Conservation (phyloP, 2,888 invertebrate species). For the Helleia helle region DNA sequence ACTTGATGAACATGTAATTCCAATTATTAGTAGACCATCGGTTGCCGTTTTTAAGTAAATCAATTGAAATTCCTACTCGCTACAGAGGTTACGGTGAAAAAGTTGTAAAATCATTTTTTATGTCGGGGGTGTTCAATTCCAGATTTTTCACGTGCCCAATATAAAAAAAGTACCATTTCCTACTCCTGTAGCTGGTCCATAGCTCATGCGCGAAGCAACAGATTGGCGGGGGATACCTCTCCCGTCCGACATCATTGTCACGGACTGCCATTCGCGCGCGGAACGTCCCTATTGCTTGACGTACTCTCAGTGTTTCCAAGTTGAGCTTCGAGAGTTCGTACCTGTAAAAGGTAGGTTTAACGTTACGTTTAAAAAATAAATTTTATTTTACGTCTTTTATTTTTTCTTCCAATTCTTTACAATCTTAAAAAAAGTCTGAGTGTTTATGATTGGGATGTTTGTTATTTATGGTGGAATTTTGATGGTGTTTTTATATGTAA, state of each 20-base stretch:
- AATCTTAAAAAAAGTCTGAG: not conserved
- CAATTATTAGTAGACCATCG: no score
- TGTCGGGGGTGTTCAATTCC: not conserved
- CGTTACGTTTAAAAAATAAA: no score
- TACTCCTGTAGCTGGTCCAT: conserved; percentile 17
- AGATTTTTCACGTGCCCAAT: not conserved
- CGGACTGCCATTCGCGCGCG: conserved; percentile 34
- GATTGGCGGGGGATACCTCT: conserved; percentile 35
- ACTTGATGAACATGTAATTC: no score
- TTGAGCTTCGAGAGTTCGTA: conserved; percentile 26
- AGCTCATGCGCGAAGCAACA: conserved; percentile 48
- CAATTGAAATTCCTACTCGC: no score
- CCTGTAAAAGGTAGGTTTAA: conserved; percentile 14
- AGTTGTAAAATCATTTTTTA: conserved; percentile 6
- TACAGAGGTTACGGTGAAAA: no score
- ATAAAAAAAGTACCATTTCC: not conserved
- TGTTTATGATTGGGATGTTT: no score
- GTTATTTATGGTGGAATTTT: no score
- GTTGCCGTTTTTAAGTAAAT: no score
- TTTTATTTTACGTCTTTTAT: not conserved
- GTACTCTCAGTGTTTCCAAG: conserved; percentile 26
- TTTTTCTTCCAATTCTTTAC: not conserved
- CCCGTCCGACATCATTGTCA: conserved; percentile 21
- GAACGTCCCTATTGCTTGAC: conserved; percentile 28
- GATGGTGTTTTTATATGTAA: no score